phyloP scores from a whole-genome alignment of 2,113 vertebrate genomes.

The Gallinago media region DNA sequence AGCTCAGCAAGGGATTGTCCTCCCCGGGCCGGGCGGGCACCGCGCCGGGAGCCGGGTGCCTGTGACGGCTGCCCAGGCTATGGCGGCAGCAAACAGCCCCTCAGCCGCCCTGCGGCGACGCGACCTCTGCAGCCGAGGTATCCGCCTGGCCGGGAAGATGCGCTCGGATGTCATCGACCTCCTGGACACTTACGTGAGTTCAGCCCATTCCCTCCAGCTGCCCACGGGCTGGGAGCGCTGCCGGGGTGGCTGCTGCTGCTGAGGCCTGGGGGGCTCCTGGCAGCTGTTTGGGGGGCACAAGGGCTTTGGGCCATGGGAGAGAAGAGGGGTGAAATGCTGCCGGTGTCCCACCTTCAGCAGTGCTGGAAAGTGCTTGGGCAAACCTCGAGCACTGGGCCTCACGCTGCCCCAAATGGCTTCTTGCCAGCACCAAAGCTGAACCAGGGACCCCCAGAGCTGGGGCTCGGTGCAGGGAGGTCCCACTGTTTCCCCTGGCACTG shows the following conservation, averaged over 20 bases:
- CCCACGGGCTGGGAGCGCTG: rapidly evolving
- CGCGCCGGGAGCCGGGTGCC: neutral
- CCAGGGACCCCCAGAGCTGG: rapidly evolving
- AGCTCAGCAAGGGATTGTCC: constrained; percentile 74
- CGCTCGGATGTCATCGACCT: constrained; percentile 70
- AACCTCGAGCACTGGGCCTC: rapidly evolving
- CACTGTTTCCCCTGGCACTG: rapidly evolving
- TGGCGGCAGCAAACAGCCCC: constrained; percentile 69
- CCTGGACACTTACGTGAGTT: constrained; percentile 76
- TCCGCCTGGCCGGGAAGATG: constrained; percentile 80
- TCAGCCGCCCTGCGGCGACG: constrained; percentile 5
- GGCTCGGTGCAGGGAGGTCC: rapidly evolving
- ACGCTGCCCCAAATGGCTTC: rapidly evolving
- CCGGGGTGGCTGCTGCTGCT: rapidly evolving
- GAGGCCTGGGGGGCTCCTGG: neutral
- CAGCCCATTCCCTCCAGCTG: neutral
- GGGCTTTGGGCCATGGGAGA: rapidly evolving
- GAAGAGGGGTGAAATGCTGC: neutral
- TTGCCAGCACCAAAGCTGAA: rapidly evolving
- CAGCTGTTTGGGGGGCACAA: rapidly evolving
- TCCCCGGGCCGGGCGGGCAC: constrained; percentile 4
- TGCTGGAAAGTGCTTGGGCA: rapidly evolving
- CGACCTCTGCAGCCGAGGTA: constrained; percentile 70
- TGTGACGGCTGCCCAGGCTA: constrained; percentile 33
- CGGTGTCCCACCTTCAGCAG: rapidly evolving